Evolutionary conservation across 2,113 vertebrate species (phyloP).

Genomic region (Neolamprologus caudopunctatus): DNA sequence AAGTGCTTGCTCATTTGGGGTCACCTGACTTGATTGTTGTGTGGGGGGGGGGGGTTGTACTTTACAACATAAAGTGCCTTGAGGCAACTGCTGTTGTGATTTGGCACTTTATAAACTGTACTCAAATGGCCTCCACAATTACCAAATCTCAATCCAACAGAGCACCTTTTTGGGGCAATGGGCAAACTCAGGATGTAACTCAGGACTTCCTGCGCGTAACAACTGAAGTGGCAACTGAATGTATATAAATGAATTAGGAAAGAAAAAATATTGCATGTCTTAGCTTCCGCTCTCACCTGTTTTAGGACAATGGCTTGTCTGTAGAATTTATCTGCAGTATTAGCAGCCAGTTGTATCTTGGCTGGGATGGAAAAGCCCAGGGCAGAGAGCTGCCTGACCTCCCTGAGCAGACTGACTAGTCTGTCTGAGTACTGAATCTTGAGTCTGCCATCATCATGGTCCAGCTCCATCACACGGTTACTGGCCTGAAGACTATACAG

Average conservation of each 20-base stretch:
- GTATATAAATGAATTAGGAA: neutral
- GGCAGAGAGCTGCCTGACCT: conserved; percentile 90
- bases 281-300: conserved; percentile 69
- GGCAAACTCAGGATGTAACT: neutral
- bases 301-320: conserved; percentile 93
- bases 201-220: neutral
- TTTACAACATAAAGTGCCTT: neutral
- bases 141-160: neutral
- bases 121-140: neutral
- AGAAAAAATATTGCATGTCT: neutral
- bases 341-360: conserved; percentile 84
- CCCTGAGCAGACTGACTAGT: conserved; percentile 83
- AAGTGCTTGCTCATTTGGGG: neutral
- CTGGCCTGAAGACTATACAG: conserved; percentile 82
- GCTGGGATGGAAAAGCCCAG: conserved; percentile 87
- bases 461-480: conserved; percentile 89
- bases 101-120: neutral
- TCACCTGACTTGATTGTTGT: neutral
- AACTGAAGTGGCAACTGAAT: neutral
- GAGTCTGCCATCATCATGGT: conserved; percentile 80
- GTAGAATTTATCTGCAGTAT: conserved; percentile 88
- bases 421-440: conserved; percentile 93
- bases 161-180: neutral
- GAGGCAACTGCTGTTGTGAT: neutral
- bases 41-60: rapidly evolving